phyloP scores from a whole-genome alignment of 2,113 vertebrate species.

The Chaetops frenatus region DNA sequence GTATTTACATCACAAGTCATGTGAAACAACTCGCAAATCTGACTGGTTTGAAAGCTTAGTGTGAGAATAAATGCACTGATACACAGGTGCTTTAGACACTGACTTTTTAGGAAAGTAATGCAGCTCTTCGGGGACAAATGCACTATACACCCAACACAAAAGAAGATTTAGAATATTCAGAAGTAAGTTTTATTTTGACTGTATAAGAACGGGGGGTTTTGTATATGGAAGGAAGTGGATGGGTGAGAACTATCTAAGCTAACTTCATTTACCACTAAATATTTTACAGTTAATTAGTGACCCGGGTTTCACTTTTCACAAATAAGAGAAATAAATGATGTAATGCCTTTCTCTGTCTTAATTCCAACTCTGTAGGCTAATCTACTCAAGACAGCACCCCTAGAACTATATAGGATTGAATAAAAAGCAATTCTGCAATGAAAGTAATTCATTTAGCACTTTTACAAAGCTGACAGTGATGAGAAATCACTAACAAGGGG shows the following conservation, averaged over 20 bases:
- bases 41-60: neutral
- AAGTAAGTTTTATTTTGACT: neutral
- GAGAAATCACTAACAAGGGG: neutral
- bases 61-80: neutral
- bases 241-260: neutral
- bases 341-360: neutral
- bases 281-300: neutral
- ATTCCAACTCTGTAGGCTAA: neutral
- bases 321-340: neutral
- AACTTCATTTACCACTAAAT: neutral
- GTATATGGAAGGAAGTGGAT: neutral
- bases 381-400: neutral
- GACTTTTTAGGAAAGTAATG: neutral
- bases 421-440: neutral
- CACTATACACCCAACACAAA: neutral
- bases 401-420: neutral
- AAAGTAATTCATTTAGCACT: neutral
- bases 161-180: neutral
- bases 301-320: neutral
- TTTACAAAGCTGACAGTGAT: neutral
- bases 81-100: neutral
- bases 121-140: neutral
- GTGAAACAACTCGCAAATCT: neutral
- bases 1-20: neutral
- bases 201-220: accelerated